These are phyloP conservation scores for Drosophila histrio DNA, from an alignment of 2,888 invertebrate species.

Conservation along the genomic window DNA sequence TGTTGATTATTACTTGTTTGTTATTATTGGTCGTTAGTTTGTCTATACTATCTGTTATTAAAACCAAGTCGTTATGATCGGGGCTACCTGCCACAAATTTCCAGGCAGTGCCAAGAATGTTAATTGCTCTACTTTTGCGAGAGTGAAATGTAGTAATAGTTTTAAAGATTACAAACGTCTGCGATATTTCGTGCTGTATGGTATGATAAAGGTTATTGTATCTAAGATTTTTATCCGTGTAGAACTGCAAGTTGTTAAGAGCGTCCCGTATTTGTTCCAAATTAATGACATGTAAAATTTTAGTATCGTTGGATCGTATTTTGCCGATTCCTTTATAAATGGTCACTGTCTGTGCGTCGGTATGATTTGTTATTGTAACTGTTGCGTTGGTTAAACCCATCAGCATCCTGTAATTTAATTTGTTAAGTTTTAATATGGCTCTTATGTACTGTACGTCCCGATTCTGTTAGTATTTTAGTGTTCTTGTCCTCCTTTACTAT, in stretches of 20 bases:
- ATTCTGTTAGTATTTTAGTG: neutral
- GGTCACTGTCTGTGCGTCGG: neutral
- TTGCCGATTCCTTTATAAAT: slow-evolving; percentile 2
- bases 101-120: neutral
- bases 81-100: slow-evolving; percentile 1
- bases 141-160: neutral
- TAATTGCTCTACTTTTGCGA: neutral
- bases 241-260: neutral
- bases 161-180: neutral
- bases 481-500: neutral
- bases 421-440: neutral
- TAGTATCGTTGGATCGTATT: slow-evolving; percentile 1
- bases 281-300: neutral
- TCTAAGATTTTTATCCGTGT: neutral
- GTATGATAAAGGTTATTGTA: neutral
- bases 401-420: slow-evolving; percentile 5
- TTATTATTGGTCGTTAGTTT: slow-evolving; percentile 1
- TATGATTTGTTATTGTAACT: neutral
- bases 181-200: neutral
- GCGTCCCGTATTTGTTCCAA: slow-evolving; percentile 3
- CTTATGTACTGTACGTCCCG: neutral
- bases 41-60: neutral
- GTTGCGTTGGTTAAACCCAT: neutral
- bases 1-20: slow-evolving; percentile 4
- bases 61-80: neutral